These are phyloP conservation scores for Lepidocyrtoides sp. DNA, from an alignment of 2,888 invertebrate genomes.

Conservation along the genomic window DNA sequence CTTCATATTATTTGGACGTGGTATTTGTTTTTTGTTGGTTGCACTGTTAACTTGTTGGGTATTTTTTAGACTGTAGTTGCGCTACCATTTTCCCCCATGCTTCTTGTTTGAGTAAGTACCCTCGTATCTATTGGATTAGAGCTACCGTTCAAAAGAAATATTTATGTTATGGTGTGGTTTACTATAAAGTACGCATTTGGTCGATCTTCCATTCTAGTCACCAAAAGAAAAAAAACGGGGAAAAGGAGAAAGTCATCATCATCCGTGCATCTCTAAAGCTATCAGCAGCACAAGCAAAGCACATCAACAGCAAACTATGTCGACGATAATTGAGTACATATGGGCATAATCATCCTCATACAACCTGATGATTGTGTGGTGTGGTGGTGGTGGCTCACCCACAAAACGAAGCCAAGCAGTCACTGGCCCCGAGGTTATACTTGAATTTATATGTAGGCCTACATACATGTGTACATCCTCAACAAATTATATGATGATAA, in stretches of 20 bases:
- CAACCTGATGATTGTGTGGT: constrained; percentile 57
- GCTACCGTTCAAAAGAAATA: not conserved
- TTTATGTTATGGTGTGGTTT: too few species aligned
- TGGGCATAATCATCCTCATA: constrained; percentile 33
- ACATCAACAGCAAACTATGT: constrained; percentile 7
- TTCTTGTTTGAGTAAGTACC: not conserved
- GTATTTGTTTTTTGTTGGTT: constrained; percentile 29
- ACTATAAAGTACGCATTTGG: not conserved
- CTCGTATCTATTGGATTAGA: too few species aligned
- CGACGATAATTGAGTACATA: constrained; percentile 59
- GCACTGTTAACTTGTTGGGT: constrained; percentile 11
- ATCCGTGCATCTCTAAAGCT: constrained; percentile 44
- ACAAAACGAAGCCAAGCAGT: not conserved
- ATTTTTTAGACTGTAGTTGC: too few species aligned
- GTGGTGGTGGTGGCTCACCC: not conserved
- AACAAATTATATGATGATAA: too few species aligned
- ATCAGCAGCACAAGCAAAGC: constrained; percentile 27
- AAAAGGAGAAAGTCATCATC: constrained; percentile 51
- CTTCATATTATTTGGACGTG: constrained; percentile 26
- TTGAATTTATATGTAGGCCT: too few species aligned
- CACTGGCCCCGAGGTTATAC: constrained; percentile 38
- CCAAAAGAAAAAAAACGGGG: not conserved
- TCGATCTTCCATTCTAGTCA: not conserved
- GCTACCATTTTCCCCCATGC: not conserved
- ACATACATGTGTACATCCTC: not conserved